Evolutionary conservation across 1,140 invertebrate species (phyloP).

Genomic region (Cydia splendana): DNA sequence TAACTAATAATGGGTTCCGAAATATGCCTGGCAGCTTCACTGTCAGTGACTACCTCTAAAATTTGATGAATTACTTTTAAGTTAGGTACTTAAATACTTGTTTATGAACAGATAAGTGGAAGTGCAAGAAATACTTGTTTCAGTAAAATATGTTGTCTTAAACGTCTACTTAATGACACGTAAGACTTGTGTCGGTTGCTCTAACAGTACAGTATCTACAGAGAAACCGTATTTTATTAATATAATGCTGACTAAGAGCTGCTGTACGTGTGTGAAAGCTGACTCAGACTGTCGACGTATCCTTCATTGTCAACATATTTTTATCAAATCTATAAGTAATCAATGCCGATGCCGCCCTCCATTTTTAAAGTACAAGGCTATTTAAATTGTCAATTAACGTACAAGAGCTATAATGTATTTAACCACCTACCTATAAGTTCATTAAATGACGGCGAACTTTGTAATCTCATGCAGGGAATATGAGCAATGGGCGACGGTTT

Average conservation of each 20-base stretch:
- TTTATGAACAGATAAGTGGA: too few species aligned
- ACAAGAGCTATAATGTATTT: conserved; percentile 19
- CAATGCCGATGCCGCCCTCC: not conserved
- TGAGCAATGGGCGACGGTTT: conserved; percentile 50
- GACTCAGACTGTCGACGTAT: not conserved
- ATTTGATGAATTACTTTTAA: too few species aligned
- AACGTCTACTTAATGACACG: not conserved
- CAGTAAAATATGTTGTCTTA: too few species aligned
- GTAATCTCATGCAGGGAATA: conserved; percentile 49
- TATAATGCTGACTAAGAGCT: not conserved
- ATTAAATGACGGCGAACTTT: conserved; percentile 52
- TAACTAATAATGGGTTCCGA: too few species aligned
- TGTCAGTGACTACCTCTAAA: too few species aligned
- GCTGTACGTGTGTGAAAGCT: not conserved
- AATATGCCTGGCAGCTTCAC: too few species aligned
- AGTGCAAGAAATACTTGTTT: too few species aligned
- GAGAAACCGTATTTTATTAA: not conserved
- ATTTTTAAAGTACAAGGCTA: not conserved
- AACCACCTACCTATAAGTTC: conserved; percentile 1
- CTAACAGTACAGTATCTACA: not conserved
- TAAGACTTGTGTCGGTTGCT: not conserved
- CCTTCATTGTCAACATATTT: too few species aligned
- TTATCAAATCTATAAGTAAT: not conserved
- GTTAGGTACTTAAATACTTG: too few species aligned
- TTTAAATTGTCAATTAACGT: conserved; percentile 3